These are phyloP conservation scores for Natator depressus DNA, from an alignment of 2,113 vertebrate genomes.

Conservation along the genomic window DNA sequence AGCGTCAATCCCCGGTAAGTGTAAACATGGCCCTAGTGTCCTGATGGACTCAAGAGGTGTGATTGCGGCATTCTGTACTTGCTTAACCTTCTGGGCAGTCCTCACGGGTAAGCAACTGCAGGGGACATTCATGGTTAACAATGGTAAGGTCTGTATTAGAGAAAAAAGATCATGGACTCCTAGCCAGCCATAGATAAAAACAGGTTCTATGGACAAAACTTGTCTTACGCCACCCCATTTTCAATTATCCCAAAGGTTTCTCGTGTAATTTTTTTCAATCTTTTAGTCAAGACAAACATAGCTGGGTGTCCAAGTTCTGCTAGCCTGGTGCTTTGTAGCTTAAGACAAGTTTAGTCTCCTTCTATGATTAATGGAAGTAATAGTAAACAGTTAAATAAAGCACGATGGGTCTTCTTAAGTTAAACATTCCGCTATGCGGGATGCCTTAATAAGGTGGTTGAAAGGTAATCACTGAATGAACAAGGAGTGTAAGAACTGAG, in stretches of 20 bases:
- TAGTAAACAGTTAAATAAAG: conserved; percentile 5
- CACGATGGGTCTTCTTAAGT: background rate
- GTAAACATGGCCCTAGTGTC: too few relatives aligned
- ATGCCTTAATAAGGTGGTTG: conserved; percentile 33
- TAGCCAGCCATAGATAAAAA: background rate
- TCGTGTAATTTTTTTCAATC: background rate
- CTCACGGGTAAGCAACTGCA: background rate
- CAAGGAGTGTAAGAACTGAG: background rate
- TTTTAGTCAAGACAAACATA: background rate
- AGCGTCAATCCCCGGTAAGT: too few relatives aligned
- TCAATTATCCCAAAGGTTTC: rapidly evolving
- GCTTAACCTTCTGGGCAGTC: background rate
- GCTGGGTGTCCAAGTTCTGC: background rate
- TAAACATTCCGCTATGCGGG: background rate
- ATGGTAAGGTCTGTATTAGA: background rate
- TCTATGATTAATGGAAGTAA: conserved; percentile 6
- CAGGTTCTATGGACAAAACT: background rate
- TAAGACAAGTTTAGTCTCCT: background rate
- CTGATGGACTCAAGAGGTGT: background rate
- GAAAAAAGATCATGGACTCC: background rate
- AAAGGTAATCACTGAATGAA: conserved; percentile 46
- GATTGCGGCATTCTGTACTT: background rate
- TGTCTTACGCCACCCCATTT: background rate
- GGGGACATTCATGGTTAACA: background rate
- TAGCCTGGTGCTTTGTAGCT: background rate